A percentile compares a stretch with the other conserved stretches of the same genome.
phyloP scores from a whole-genome alignment of 1,140 invertebrate species.

The Liolophura sinensis region DNA sequence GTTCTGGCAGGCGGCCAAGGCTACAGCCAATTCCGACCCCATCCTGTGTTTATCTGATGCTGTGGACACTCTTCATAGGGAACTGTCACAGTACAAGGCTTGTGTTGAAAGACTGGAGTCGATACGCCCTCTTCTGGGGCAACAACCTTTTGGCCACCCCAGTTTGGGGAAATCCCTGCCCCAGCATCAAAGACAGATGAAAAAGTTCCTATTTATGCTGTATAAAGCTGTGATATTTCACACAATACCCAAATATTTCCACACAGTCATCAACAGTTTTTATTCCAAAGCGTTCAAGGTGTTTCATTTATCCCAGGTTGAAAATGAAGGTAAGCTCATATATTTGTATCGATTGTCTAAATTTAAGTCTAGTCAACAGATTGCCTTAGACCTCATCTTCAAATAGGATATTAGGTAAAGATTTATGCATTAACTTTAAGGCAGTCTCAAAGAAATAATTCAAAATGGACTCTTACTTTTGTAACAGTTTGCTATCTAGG shows the following conservation, averaged over 20 bases:
- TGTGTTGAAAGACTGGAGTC: constrained; percentile 31
- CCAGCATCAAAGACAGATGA: constrained; percentile 13
- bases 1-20: constrained; percentile 37
- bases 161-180: constrained; percentile 4
- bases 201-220: constrained; percentile 22
- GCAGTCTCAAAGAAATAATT: too few species aligned
- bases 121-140: not conserved
- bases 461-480: too few species aligned
- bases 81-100: constrained; percentile 24
- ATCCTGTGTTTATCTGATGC: constrained; percentile 23
- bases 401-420: too few species aligned
- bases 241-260: constrained; percentile 27
- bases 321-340: constrained; percentile 11
- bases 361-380: too few species aligned
- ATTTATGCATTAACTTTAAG: too few species aligned
- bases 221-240: constrained; percentile 43
- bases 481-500: too few species aligned
- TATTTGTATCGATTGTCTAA: too few species aligned
- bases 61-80: constrained; percentile 32
- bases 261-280: constrained; percentile 34
- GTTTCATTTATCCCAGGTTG: constrained; percentile 28
- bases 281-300: constrained; percentile 45
- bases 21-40: not conserved
- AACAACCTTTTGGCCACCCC: not conserved
- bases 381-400: too few species aligned